These are phyloP conservation scores for Stichopus horrens DNA, from an alignment of 53 echinoderm and acorn worm genomes.

Conservation along the genomic window DNA sequence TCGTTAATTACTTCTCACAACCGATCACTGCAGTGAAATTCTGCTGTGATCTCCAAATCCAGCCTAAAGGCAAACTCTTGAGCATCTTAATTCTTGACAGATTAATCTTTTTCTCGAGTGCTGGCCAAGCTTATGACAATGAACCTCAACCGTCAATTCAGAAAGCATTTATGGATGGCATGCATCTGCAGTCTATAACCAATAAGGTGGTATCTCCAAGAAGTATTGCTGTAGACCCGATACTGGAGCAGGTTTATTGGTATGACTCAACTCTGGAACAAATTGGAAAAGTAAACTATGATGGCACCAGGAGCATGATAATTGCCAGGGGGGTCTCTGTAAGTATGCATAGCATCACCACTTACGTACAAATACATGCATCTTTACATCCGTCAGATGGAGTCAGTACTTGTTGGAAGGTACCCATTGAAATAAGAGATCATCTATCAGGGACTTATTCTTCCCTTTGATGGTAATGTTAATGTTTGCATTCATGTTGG, in stretches of 20 bases:
- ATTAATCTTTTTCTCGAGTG: conserved; percentile 64
- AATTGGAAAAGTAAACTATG: conserved; percentile 64
- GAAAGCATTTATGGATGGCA: conserved; percentile 77
- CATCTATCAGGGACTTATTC: no score
- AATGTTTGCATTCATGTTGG: no score
- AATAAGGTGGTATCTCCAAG: conserved; percentile 74
- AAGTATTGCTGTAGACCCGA: conserved; percentile 71
- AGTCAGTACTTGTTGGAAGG: no score
- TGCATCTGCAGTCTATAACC: conserved; percentile 39
- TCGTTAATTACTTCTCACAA: no score
- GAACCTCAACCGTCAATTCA: conserved; percentile 43
- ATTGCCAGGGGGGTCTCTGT: conserved; percentile 60
- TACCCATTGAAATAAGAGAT: no score
- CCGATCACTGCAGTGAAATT: no score
- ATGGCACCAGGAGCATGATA: conserved; percentile 58
- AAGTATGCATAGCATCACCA: background rate
- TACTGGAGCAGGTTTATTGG: conserved; percentile 76
- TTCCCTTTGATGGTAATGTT: no score
- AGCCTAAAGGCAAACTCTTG: no score
- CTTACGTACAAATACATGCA: background rate
- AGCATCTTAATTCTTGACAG: background rate
- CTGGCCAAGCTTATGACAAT: conserved; percentile 52
- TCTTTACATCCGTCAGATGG: no score
- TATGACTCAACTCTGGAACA: conserved; percentile 77
- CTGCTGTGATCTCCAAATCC: no score